Base-by-base conservation (phyloP, 2,888 invertebrate genomes). In the Leucophenga maculata region DNA sequence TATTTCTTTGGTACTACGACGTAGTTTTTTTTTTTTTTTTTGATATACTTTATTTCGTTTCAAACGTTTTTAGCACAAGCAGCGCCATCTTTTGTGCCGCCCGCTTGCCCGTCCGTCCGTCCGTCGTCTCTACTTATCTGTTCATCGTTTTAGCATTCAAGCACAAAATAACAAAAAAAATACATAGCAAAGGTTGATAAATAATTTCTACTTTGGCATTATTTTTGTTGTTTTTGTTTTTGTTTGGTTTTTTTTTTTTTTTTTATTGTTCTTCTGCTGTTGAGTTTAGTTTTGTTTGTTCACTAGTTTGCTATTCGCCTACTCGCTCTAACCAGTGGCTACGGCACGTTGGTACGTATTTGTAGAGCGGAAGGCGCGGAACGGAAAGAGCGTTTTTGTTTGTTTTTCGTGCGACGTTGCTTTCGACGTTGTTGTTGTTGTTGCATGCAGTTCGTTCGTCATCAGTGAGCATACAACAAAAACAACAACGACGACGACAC, bases 231-330 rank as follows among this genome's bases (percentile, higher is more conserved):
- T 59, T 50, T 32, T 59, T 32, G 55, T n/a, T n/a, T 26, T 9
- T 46, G 39, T 44, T 14, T 48, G 73, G 74, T 71, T 69, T 73
- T 74, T 50, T 72, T 64, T 69, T 46, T 62, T 69, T 72, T 44
- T 65, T 64, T 55, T 44, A 32, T 57, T 57, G 32, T n/a, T 20
- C 48, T 57, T 46, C 26, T 26, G 20, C 31, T 46, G 39, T 54
- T 60, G 79, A 83, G 82, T 80, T 83, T 80, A 81, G 83, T 80
- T 83, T 83, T 82, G 80, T 80, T 80, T 83, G 80, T 80, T 80
- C 83, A 80, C 82, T 80, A 82, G 78, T 73, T 72, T 59, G 55
- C 18, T 52, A 26, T 65, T 46, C 22, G 3, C 8, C 8, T 1
- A 6, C 39, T 39, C 39, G 39, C 11, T 39, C 8, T 8, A 39